Conservation (phyloP, 2,888 invertebrate genomes). For the Branchipolynoe longqiensis region DNA sequence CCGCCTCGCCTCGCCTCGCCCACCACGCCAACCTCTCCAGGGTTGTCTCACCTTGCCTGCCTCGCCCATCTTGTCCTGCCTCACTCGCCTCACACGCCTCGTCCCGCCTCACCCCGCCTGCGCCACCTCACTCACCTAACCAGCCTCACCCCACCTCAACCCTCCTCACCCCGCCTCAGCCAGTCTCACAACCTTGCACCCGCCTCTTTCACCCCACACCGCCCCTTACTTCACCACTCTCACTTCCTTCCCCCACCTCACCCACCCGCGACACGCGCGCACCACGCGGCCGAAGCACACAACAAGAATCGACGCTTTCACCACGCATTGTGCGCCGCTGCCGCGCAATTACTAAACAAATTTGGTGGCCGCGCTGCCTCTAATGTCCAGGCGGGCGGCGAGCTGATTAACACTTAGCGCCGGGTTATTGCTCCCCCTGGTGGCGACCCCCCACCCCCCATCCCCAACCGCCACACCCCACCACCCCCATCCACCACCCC, state of each 20-base stretch:
- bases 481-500: background rate
- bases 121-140: no score
- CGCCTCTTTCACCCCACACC: no score
- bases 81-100: no score
- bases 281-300: background rate
- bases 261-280: background rate
- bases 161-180: no score
- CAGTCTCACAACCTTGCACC: no score
- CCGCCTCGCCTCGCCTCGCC: no score
- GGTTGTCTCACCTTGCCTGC: no score
- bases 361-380: conserved; percentile 48
- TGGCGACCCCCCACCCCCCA: background rate
- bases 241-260: background rate
- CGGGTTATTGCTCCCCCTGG: conserved; percentile 36
- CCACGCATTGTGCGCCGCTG: conserved; percentile 43
- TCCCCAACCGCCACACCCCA: background rate
- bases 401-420: conserved; percentile 48
- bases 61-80: no score
- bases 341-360: conserved; percentile 56
- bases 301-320: conserved; percentile 45
- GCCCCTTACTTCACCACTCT: background rate
- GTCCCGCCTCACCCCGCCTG: no score
- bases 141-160: no score
- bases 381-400: conserved; percentile 18
- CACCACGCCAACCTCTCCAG: no score